Base-by-base conservation (phyloP, 2,113 vertebrate species). In the Lepus europaeus region DNA sequence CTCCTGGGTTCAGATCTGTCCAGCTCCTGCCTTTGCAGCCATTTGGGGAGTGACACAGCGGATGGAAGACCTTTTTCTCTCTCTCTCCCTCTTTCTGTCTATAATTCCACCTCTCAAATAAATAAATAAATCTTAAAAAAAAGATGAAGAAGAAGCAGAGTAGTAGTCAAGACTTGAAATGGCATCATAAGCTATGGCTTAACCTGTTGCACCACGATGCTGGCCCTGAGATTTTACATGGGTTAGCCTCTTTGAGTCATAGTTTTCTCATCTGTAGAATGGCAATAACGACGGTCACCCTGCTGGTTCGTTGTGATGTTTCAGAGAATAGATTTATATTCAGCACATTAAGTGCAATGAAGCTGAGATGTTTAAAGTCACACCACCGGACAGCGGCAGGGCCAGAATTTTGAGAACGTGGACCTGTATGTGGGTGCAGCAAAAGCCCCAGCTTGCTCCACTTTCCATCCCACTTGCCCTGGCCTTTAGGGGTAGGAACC, bases 241-340 rank as follows among this genome's bases (percentile, higher is more conserved):
- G 59, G 33, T 82, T 93, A 86, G 69, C 36, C 45, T 87, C 66
- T 59, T 6, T 49, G 9, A n/a, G 22, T 33, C 36, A 94, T 31
- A 4, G 6, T 82, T 78, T 89, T 72, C 90, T 93, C 69, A 73
- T 68, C 25, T 85, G 22, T 51, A 79, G 87, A 81, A 51, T 45
- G 78, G 39, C 51, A 87, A 39, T 39, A 29, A 73, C 73, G n/a
- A 63, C 49, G 69, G 29, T 68, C 49, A 82, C 83, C 29, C 83
- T 79, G n/a, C 49, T 84, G 76, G 49, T 25, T 19, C 22, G 16
- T n/a, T 39, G 22, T 23, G 51, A 73, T 16, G 20, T 92, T 81
- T 86, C 25, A 90, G 33, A 78, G 64, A 64, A 9, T 51, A 77
- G 39, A 29, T 19, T 73, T 39, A 22, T 19, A 39, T 31, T 87